These are phyloP conservation scores for Asarcornis scutulata DNA, from an alignment of 2,113 vertebrate species.

Conservation along the genomic window DNA sequence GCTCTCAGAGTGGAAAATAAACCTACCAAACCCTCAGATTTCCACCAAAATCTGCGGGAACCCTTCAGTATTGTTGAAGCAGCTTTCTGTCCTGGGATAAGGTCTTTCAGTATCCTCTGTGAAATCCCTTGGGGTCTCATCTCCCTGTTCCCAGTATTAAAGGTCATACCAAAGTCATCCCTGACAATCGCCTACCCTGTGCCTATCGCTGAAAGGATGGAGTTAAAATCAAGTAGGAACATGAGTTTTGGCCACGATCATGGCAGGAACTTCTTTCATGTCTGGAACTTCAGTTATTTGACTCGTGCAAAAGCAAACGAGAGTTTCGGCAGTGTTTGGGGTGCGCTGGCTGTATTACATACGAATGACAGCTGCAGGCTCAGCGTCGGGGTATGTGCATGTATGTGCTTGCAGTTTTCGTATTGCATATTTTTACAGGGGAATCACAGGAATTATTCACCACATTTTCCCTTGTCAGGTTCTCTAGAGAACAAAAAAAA, in stretches of 20 bases:
- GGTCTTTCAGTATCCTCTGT: not conserved
- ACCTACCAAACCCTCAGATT: too few species aligned
- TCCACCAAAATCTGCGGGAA: accelerated
- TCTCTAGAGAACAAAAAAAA: not conserved
- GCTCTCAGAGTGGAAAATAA: not conserved
- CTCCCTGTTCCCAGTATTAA: accelerated
- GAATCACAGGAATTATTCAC: not conserved
- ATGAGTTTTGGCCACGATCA: not conserved
- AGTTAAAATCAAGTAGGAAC: not conserved
- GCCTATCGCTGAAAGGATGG: not conserved
- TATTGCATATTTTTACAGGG: not conserved
- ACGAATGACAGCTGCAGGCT: not conserved
- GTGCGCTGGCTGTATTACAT: accelerated
- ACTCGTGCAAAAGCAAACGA: not conserved
- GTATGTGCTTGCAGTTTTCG: not conserved
- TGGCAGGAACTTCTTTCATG: not conserved
- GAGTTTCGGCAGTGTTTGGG: not conserved
- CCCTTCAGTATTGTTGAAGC: accelerated
- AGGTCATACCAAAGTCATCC: accelerated
- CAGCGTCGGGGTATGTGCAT: accelerated
- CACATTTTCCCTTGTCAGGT: not conserved
- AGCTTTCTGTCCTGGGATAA: not conserved
- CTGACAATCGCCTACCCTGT: not conserved
- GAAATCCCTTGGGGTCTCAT: not conserved
- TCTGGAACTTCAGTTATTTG: not conserved